These are phyloP conservation scores for Callyntrura sp. DNA, from an alignment of 2,888 invertebrate genomes.

Conservation along the genomic window DNA sequence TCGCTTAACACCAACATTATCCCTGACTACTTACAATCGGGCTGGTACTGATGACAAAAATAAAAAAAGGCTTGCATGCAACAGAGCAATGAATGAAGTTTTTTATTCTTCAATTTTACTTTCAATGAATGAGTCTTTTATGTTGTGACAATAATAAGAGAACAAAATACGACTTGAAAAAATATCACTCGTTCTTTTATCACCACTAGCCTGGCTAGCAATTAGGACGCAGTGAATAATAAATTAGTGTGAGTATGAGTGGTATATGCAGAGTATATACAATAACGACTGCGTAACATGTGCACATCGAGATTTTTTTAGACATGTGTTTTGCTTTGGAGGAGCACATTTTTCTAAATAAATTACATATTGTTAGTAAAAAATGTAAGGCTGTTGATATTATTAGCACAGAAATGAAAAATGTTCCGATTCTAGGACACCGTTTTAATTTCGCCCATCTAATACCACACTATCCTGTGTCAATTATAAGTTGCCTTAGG, in stretches of 20 bases:
- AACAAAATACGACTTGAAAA: neutral
- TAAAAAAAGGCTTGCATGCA: slow-evolving; percentile 46
- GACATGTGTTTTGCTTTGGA: neutral
- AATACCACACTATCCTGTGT: neutral
- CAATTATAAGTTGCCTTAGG: slow-evolving; percentile 19
- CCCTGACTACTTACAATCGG: slow-evolving; percentile 11
- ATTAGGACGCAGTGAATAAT: slow-evolving; percentile 13
- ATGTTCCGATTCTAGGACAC: slow-evolving; percentile 2
- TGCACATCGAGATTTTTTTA: neutral
- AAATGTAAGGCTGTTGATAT: neutral
- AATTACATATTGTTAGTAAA: slow-evolving; percentile 24
- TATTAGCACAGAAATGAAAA: slow-evolving; percentile 11
- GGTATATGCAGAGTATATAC: neutral
- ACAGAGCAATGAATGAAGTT: slow-evolving; percentile 31
- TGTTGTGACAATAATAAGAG: neutral
- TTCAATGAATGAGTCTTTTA: too few relatives aligned
- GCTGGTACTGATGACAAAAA: slow-evolving; percentile 27
- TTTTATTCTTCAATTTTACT: neutral
- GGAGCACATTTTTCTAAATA: slow-evolving; percentile 5
- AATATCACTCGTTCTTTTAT: neutral
- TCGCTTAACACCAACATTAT: neutral
- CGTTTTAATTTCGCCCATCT: slow-evolving; percentile 18
- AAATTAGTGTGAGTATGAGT: neutral
- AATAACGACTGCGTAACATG: neutral
- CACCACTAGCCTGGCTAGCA: neutral